Base-by-base conservation (phyloP, 2,113 vertebrate species). In the Meles meles region DNA sequence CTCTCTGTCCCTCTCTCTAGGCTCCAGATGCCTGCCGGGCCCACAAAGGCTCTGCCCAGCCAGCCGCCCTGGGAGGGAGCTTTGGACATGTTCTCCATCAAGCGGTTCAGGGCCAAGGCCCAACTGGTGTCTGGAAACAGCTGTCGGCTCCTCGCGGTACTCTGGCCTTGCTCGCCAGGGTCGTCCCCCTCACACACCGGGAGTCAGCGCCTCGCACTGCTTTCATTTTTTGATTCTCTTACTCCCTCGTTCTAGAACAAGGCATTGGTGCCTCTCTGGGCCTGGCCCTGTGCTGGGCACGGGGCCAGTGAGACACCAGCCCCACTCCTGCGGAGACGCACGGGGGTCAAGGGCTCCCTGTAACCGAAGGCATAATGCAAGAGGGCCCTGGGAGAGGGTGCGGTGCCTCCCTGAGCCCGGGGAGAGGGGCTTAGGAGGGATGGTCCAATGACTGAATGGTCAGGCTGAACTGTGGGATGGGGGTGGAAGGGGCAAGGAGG, bases 31-130 rank as follows among this genome's bases (percentile, higher is more conserved):
- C 74, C 85, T 18, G 34, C 42, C 47, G 47, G 0, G 1, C 49
- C 69, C 31, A 17, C 59, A 14, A 88, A 90, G 39, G 21, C 63
- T 3, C 31, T 7, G 12, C 44, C 92, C 0, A 61, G 49, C 42
- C 82, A 18, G 49, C 59, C 12, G 0, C 81, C 44, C 34, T 98
- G 99, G 98, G 98, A 98, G 11, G 96, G 98, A 34, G 39, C 93
- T 17, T 52, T 99, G 52, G 88, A 90, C 21, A 97, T 98, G 94
- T 98, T 98, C 95, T 97, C 93, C 11, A 94, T 98, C 67, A 98
- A 98, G 91, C 84, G 79, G 29, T 98, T 98, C 93, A 87, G 61
- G n/a, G 97, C 92, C 29, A 97, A 93, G 81, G 97, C 96, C 1
- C 94, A 96, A 34, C 83, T 91, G 87, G 96, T 98, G 47, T 98